These are phyloP conservation scores for Phoeniculus purpureus DNA, from an alignment of 2,797 vertebrate species.

Conservation along the genomic window DNA sequence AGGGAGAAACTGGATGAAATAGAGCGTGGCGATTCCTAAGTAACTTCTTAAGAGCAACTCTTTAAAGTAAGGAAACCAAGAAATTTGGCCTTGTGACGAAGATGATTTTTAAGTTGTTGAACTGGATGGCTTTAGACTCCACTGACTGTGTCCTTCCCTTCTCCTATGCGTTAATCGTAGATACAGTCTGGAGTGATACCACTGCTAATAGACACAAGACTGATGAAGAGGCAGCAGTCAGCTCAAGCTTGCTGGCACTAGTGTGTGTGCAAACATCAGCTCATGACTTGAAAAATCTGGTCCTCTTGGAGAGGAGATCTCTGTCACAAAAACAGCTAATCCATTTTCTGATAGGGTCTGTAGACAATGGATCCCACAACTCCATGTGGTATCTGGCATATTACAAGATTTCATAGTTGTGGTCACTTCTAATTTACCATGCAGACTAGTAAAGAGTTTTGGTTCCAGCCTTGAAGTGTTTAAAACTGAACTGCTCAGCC, in stretches of 20 bases:
- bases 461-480: background rate
- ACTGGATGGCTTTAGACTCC: background rate
- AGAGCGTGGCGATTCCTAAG: background rate
- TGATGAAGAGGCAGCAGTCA: background rate
- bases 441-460: slow-evolving; percentile 1
- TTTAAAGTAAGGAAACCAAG: background rate
- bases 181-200: background rate
- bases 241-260: background rate
- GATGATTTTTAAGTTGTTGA: background rate
- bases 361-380: slow-evolving; percentile 37
- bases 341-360: slow-evolving; percentile 3
- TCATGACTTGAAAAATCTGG: slow-evolving; percentile 20
- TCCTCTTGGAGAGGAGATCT: background rate
- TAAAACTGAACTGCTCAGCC: background rate
- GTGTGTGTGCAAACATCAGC: slow-evolving; percentile 11
- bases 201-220: background rate
- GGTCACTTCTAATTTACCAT: background rate
- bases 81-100: background rate
- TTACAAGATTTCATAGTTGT: slow-evolving; percentile 23
- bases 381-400: background rate
- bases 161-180: background rate
- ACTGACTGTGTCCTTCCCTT: background rate
- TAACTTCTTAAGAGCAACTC: background rate
- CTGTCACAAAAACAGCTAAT: slow-evolving; percentile 4
- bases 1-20: background rate